A percentile compares a stretch with the other conserved stretches of the same genome.
Conservation (phyloP, 2,113 vertebrate genomes). For the Opisthocomus hoazin region DNA sequence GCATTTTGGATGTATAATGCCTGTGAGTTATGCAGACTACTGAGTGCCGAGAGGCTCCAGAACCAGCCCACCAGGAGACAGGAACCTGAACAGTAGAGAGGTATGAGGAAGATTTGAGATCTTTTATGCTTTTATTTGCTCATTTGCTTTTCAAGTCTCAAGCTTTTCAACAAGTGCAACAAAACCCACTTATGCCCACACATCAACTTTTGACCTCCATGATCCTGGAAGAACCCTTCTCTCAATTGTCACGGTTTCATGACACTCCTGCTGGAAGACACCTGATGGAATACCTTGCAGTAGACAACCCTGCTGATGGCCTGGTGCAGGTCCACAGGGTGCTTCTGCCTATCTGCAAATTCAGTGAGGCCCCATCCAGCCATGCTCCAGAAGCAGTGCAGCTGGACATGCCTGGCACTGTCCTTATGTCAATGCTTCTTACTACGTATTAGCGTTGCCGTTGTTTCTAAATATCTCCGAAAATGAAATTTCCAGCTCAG, state of each 20-base stretch:
- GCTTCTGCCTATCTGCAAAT: background rate
- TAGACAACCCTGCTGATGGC: background rate
- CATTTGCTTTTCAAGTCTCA: background rate
- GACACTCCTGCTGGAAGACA: background rate
- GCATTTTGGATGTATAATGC: background rate
- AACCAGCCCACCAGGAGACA: background rate
- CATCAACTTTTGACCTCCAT: background rate
- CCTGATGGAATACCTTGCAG: background rate
- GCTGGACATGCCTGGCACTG: background rate
- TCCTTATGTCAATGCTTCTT: background rate
- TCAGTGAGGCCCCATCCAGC: background rate
- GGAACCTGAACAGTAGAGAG: background rate
- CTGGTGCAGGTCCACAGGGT: accelerated
- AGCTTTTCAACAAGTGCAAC: background rate
- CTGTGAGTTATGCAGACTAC: background rate
- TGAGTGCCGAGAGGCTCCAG: background rate
- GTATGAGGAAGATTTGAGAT: background rate
- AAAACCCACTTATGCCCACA: background rate
- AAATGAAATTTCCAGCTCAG: background rate
- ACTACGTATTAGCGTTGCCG: background rate
- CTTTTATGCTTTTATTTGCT: background rate
- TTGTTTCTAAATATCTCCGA: background rate
- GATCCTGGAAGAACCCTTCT: background rate
- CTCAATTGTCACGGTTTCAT: background rate
- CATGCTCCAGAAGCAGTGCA: background rate